Percentiles rank a stretch among this genome's conserved stretches.
Evolutionary conservation across 2,113 vertebrate genomes (phyloP).

Genomic region (cattle (Bos taurus)): ARS-UCD2.0 NC_037338.1:39261501-39262000

Average conservation of each 20-base stretch:
- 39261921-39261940: background rate
- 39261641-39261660: background rate
- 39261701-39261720: background rate
- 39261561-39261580: background rate
- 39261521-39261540: background rate
- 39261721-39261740: background rate
- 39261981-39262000: background rate
- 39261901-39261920: background rate
- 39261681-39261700: background rate
- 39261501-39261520: background rate
- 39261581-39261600: background rate
- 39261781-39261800: background rate
- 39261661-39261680: background rate
- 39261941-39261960: background rate
- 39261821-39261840: background rate
- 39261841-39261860: background rate
- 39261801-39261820: background rate
- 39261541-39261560: background rate
- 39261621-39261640: background rate
- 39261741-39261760: background rate
- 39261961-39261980: background rate
- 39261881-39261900: background rate
- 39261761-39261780: background rate
- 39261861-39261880: background rate
- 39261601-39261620: background rate